A percentile compares a stretch with the other conserved stretches of the same genome.
Conservation (phyloP, 1,140 invertebrate genomes). For the Antheraea mylitta region DNA sequence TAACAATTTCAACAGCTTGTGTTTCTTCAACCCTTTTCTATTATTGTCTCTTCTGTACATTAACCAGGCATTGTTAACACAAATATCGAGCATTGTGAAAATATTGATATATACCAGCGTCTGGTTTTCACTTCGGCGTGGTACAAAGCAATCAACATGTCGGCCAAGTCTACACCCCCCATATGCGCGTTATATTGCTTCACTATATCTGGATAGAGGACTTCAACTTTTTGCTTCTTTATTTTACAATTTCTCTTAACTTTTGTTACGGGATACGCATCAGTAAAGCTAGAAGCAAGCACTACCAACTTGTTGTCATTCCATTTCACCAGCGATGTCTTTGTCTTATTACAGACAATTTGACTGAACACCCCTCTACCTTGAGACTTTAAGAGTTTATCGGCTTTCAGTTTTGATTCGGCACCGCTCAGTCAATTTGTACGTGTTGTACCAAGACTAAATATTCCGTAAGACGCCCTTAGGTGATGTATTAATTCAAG, state of each 20-base stretch:
- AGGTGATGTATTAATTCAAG: slow-evolving; percentile 26
- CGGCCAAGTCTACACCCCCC: slow-evolving; percentile 32
- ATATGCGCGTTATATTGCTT: slow-evolving; percentile 34
- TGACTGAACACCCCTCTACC: too few species aligned
- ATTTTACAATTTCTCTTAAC: too few species aligned
- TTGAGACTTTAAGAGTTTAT: too few species aligned
- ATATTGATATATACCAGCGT: slow-evolving; percentile 30
- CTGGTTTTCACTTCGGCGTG: slow-evolving; percentile 31
- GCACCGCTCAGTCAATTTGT: slow-evolving; percentile 32
- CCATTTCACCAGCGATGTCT: slow-evolving; percentile 33
- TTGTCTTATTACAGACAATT: slow-evolving; percentile 29
- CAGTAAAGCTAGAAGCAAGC: slow-evolving; percentile 28
- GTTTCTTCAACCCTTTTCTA: too few species aligned
- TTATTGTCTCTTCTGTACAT: too few species aligned
- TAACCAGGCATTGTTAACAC: too few species aligned
- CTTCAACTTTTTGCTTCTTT: slow-evolving; percentile 25
- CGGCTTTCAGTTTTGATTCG: slow-evolving; percentile 26
- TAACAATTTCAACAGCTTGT: too few species aligned
- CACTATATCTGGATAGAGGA: slow-evolving; percentile 30
- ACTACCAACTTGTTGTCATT: slow-evolving; percentile 35
- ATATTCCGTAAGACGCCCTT: too few species aligned
- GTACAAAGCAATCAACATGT: slow-evolving; percentile 26
- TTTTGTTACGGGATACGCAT: too few species aligned
- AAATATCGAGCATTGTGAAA: slow-evolving; percentile 33
- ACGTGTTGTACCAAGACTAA: slow-evolving; percentile 34